These are phyloP conservation scores for Etheostoma spectabile DNA, from an alignment of 2,113 vertebrate species.

Conservation along the genomic window DNA sequence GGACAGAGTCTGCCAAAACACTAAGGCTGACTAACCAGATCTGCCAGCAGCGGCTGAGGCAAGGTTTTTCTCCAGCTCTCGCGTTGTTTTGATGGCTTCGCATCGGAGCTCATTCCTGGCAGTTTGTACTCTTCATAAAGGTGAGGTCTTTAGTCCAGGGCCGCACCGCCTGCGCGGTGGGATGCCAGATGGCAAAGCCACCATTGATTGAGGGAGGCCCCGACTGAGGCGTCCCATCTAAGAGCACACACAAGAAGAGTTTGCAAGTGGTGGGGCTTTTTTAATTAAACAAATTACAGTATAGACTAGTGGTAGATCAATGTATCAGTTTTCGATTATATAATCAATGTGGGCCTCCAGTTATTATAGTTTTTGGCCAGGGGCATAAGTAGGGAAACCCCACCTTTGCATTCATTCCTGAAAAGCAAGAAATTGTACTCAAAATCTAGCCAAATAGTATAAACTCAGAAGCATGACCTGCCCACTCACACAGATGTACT, in stretches of 20 bases:
- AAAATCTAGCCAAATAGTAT: too few relatives aligned
- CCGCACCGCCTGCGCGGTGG: slow-evolving; percentile 24
- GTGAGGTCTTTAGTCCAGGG: slow-evolving; percentile 79
- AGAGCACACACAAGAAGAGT: background rate
- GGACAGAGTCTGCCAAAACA: background rate
- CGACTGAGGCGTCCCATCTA: slow-evolving; percentile 60
- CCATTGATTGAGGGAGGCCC: slow-evolving; percentile 11
- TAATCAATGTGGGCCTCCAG: background rate
- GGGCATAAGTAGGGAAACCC: background rate
- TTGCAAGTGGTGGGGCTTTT: background rate
- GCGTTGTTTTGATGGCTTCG: slow-evolving; percentile 70
- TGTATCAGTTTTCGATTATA: background rate
- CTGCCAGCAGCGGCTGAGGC: slow-evolving; percentile 83
- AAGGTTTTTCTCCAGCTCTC: slow-evolving; percentile 83
- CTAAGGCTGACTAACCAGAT: slow-evolving; percentile 66
- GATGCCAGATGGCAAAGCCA: background rate
- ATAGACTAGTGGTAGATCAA: background rate
- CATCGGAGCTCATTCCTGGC: slow-evolving; percentile 78
- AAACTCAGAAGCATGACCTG: background rate
- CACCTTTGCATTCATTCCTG: background rate
- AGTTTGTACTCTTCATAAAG: slow-evolving; percentile 82
- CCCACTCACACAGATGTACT: slow-evolving; percentile 41
- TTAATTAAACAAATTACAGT: background rate
- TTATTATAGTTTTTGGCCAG: too few relatives aligned
- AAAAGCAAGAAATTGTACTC: background rate